Base-by-base conservation (phyloP, 1,140 invertebrate species). In the Drosophila funebris region DNA sequence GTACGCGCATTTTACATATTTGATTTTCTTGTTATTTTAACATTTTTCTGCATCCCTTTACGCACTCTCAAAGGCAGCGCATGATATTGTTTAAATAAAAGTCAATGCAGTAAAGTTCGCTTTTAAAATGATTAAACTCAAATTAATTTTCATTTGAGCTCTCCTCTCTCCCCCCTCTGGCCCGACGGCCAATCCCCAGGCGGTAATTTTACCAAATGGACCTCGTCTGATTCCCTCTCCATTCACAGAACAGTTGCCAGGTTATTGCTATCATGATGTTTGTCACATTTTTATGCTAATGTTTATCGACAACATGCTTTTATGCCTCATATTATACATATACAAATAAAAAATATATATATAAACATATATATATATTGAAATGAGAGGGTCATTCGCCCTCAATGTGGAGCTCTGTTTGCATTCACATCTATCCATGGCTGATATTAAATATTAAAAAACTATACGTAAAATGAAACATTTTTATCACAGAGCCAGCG, bases 371-470 rank as follows among this genome's bases (percentile, higher is more conserved):
- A 2, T 63, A 16, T 50, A 18, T 48, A 11, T n/a, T n/a, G n/a
- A n/a, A n/a, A n/a, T 48, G 44, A 13, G 22, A 14, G 44, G 44
- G 24, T 7, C 22, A 27, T 29, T 14, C 44, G n/a, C 24, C 44
- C 44, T 27, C n/a, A 24, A 24, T 48, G 39, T 31, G 9, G 18
- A 11, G n/a, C 39, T 27, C 61, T 66, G 67, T 72, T 66, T 72
- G 41, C 69, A 62, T 76, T 66, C 67, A 57, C 73, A 57, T 68
- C 69, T 72, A 73, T 74, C 73, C 66, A 74, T 75, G 52, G 72
- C 63, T 54, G 69, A 56, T 74, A 88, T 88, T 83, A 88, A 88
- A 88, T 88, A 88, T 88, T 88, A 88, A 88, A 85, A 88, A 87
- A 88, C 83, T 88, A 87, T 85, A 88, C 64, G 68, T 66, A 76